Conservation (phyloP, 2,113 vertebrate species). For the Cisticola juncidis region DNA sequence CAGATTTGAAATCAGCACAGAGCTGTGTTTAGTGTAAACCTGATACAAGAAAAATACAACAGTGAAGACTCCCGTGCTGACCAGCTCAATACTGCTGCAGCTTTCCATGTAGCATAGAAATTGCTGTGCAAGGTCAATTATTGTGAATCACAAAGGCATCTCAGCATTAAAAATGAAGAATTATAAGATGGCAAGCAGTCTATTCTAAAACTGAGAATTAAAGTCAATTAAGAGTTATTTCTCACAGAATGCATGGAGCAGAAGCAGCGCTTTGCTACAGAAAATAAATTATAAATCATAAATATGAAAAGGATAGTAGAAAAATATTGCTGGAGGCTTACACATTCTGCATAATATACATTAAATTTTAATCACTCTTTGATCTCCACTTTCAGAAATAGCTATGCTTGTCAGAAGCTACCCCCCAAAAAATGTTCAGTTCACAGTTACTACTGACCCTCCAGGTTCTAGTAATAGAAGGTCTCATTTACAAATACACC, state of each 20-base stretch:
- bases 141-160: not conserved
- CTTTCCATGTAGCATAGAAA: not conserved
- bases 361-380: slow-evolving; percentile 60
- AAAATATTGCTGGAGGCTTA: slow-evolving; percentile 48
- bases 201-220: slow-evolving; percentile 60
- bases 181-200: slow-evolving; percentile 19
- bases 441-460: slow-evolving; percentile 32
- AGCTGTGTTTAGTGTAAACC: not conserved
- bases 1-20: not conserved
- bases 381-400: slow-evolving; percentile 58
- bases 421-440: slow-evolving; percentile 15
- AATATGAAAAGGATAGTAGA: slow-evolving; percentile 32
- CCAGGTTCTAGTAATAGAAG: not conserved
- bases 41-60: not conserved
- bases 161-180: slow-evolving; percentile 14
- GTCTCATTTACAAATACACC: not conserved
- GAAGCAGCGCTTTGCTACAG: slow-evolving; percentile 6
- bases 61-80: not conserved
- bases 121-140: slow-evolving; percentile 10
- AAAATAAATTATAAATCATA: slow-evolving; percentile 67
- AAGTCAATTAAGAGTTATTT: slow-evolving; percentile 55
- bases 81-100: not conserved
- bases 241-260: slow-evolving; percentile 7
- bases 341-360: slow-evolving; percentile 53
- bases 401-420: slow-evolving; percentile 38